A percentile compares a stretch with the other conserved stretches of the same genome.
These are phyloP conservation scores for Mercenaria mercenaria DNA, from an alignment of 1,140 invertebrate species.

Conservation along the genomic window DNA sequence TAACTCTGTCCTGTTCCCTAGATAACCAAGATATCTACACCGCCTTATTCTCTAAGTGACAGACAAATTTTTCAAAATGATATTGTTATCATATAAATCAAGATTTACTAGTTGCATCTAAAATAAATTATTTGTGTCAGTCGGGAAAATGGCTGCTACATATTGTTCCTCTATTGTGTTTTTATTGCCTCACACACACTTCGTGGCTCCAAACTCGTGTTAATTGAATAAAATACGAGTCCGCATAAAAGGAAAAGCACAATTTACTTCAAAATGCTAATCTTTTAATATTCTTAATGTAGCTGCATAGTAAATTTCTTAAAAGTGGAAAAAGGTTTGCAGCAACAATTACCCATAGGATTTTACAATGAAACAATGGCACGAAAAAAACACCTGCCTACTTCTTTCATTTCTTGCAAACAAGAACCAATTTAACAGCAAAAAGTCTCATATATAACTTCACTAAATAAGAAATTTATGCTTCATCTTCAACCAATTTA, in stretches of 20 bases:
- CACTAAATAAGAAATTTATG: no score
- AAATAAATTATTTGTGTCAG: constrained; percentile 33
- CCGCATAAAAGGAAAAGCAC: not conserved
- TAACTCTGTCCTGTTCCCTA: not conserved
- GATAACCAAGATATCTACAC: constrained; percentile 12
- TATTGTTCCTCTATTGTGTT: constrained; percentile 30
- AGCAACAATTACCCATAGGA: not conserved
- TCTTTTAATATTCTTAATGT: constrained; percentile 40
- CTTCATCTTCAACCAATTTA: no score
- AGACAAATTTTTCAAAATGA: constrained; percentile 49
- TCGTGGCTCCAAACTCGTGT: not conserved
- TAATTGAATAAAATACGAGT: not conserved
- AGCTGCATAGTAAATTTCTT: constrained; percentile 1
- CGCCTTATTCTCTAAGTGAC: constrained; percentile 31
- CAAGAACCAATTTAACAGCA: no score
- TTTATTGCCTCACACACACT: constrained; percentile 11
- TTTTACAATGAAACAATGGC: not conserved
- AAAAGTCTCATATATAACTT: no score
- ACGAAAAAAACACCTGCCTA: no score
- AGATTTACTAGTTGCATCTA: not conserved
- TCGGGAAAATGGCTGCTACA: not conserved
- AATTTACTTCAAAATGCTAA: not conserved
- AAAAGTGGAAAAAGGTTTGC: not conserved
- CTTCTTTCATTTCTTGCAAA: no score
- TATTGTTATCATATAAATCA: constrained; percentile 40